Conservation (phyloP, 2,113 vertebrate genomes). For the Rhabdomys dilectus region DNA sequence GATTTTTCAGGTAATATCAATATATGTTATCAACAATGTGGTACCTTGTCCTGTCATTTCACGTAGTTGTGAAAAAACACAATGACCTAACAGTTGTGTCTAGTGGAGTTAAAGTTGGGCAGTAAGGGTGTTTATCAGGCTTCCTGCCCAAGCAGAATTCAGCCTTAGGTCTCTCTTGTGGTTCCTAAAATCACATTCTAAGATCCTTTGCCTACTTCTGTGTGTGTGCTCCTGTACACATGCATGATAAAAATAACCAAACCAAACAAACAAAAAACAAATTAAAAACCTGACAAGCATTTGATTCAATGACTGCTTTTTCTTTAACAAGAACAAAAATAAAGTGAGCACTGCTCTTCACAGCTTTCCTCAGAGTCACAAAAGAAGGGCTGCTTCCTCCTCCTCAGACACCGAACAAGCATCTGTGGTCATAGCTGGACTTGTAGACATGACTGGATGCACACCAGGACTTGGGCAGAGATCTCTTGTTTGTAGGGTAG, state of each 20-base stretch:
- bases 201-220: not conserved
- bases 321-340: conserved; percentile 24
- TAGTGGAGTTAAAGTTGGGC: not conserved
- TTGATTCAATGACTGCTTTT: not conserved
- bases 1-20: not conserved
- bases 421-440: not conserved
- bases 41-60: not conserved
- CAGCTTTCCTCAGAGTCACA: not conserved
- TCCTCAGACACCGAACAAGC: not conserved
- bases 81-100: not conserved
- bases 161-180: not conserved
- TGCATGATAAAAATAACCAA: not conserved
- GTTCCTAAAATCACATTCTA: not conserved
- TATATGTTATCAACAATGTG: not conserved
- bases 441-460: not conserved
- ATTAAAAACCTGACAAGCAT: not conserved
- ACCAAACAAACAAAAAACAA: not conserved
- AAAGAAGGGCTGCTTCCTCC: not conserved
- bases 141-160: not conserved
- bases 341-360: not conserved
- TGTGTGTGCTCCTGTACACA: rapidly evolving
- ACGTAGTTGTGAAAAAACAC: not conserved
- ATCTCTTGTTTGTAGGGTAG: not conserved
- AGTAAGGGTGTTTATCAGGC: not conserved
- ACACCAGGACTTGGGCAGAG: not conserved